phyloP scores from a whole-genome alignment of 2,888 invertebrate genomes.

The Ceratothoa steindachneri region DNA sequence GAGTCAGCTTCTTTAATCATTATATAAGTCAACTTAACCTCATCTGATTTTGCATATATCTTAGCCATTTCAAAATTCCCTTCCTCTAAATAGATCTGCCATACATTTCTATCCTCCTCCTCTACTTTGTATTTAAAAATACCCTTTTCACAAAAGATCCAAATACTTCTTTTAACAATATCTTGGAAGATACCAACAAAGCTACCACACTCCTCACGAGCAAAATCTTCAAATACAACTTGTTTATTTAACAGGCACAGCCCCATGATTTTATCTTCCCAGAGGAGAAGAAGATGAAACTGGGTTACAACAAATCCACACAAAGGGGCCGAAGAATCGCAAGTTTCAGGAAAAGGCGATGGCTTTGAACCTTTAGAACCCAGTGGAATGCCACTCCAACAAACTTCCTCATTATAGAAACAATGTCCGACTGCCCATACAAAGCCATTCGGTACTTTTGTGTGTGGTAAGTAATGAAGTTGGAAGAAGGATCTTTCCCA shows the following conservation, averaged over 20 bases:
- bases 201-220: slow-evolving; percentile 59
- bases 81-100: slow-evolving; percentile 58
- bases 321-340: slow-evolving; percentile 50
- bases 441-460: slow-evolving; percentile 67
- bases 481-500: slow-evolving; percentile 26
- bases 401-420: slow-evolving; percentile 66
- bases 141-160: slow-evolving; percentile 77
- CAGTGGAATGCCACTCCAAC: slow-evolving; percentile 52
- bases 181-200: slow-evolving; percentile 77
- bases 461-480: slow-evolving; percentile 37
- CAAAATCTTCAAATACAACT: slow-evolving; percentile 77
- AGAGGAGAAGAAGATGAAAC: slow-evolving; percentile 82
- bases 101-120: slow-evolving; percentile 78
- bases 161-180: slow-evolving; percentile 68
- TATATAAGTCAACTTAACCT: slow-evolving; percentile 67
- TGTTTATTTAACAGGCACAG: slow-evolving; percentile 80
- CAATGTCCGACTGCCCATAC: slow-evolving; percentile 85
- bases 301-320: slow-evolving; percentile 65
- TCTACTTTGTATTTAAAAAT: slow-evolving; percentile 81
- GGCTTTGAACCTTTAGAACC: slow-evolving; percentile 51
- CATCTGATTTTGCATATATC: slow-evolving; percentile 74
- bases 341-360: slow-evolving; percentile 28
- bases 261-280: slow-evolving; percentile 75
- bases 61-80: slow-evolving; percentile 66
- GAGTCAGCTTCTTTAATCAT: slow-evolving; percentile 82